Percentiles rank a stretch among this genome's conserved stretches.
Evolutionary conservation across 2,797 vertebrate species (phyloP).

Genomic region (Aplochiton taeniatus): DNA sequence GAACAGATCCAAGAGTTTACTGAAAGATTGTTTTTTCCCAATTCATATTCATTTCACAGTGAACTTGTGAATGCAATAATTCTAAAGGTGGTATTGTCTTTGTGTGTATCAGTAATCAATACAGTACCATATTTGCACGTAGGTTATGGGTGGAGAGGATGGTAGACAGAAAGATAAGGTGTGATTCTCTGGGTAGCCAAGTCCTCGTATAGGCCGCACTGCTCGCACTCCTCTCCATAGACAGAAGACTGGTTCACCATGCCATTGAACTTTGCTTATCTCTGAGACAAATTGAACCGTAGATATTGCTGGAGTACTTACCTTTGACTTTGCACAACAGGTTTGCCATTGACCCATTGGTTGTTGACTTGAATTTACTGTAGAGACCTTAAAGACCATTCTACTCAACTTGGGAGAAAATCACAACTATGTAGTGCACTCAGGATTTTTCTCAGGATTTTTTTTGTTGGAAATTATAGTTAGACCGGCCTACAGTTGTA

Average conservation of each 20-base stretch:
- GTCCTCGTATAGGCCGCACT: not conserved
- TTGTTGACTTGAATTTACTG: not conserved
- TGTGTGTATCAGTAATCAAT: too few species aligned
- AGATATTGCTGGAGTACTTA: not conserved
- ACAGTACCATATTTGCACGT: too few species aligned
- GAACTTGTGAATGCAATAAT: too few species aligned
- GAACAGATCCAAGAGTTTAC: not conserved
- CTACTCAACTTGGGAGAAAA: not conserved
- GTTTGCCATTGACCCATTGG: not conserved
- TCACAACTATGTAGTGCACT: too few species aligned
- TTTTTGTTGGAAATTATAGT: too few species aligned
- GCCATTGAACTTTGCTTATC: not conserved
- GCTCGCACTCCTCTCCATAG: not conserved
- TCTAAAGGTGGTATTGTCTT: too few species aligned
- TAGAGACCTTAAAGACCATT: not conserved
- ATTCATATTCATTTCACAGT: too few species aligned
- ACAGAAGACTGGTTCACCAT: not conserved
- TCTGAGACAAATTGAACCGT: not conserved
- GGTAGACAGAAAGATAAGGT: constrained; percentile 1
- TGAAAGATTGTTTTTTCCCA: too few species aligned
- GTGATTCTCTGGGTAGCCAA: constrained; percentile 2
- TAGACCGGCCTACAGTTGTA: too few species aligned
- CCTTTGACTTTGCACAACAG: not conserved
- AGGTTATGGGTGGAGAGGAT: not conserved
- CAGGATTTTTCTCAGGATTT: too few species aligned